phyloP scores from a whole-genome alignment of 2,797 vertebrate genomes.

The Discoglossus pictus region DNA sequence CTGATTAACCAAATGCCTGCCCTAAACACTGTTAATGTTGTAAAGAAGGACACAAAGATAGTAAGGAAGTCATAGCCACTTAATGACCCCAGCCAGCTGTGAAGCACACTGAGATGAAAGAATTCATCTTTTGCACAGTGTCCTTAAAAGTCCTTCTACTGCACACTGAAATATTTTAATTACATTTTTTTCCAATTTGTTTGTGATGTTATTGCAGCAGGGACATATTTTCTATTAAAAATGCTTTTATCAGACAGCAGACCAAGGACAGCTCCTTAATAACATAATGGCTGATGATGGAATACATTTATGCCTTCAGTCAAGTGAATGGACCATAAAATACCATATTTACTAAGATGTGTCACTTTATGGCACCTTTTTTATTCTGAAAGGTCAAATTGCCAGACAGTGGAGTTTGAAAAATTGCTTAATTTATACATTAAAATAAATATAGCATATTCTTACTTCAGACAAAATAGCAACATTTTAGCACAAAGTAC shows the following conservation, averaged over 20 bases:
- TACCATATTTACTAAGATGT: constrained; percentile 22
- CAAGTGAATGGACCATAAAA: constrained; percentile 3
- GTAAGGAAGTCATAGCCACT: background rate
- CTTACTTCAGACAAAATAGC: too few relatives aligned
- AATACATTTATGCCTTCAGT: background rate
- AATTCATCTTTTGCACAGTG: background rate
- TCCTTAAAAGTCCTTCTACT: background rate
- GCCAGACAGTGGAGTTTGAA: too few relatives aligned
- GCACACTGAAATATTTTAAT: background rate
- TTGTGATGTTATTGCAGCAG: background rate
- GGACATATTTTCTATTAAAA: background rate
- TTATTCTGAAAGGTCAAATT: too few relatives aligned
- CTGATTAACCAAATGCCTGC: background rate
- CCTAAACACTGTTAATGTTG: background rate
- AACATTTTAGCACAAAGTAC: too few relatives aligned
- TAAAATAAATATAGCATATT: too few relatives aligned
- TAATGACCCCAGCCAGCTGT: background rate
- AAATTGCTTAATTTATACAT: too few relatives aligned
- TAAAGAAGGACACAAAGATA: background rate
- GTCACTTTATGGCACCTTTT: too few relatives aligned
- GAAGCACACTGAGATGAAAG: background rate
- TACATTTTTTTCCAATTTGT: background rate
- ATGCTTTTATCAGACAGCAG: background rate
- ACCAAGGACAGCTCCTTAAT: background rate
- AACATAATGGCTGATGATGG: constrained; percentile 11